These are phyloP conservation scores for Lepidurus arcticus DNA, from an alignment of 1,140 invertebrate species.

Conservation along the genomic window DNA sequence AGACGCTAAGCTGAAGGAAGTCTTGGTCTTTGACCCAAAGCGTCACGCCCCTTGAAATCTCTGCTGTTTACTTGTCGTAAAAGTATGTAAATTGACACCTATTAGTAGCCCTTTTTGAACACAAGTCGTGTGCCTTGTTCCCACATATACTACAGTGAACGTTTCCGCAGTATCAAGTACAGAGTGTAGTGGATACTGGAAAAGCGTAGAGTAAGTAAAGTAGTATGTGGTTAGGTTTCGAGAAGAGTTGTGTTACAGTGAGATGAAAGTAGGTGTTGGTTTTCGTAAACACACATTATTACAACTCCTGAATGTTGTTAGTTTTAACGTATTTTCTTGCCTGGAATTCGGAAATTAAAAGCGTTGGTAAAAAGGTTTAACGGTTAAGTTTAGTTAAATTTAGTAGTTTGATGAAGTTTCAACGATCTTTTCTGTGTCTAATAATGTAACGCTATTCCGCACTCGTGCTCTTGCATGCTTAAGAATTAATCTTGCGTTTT, in stretches of 20 bases:
- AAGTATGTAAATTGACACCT: constrained; percentile 17
- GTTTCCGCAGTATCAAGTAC: too few species aligned
- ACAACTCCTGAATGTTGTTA: too few species aligned
- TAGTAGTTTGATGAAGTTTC: not conserved
- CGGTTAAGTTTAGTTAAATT: not conserved
- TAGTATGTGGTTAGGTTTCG: too few species aligned
- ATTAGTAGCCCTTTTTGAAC: not conserved
- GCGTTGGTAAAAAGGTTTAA: not conserved
- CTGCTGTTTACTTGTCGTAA: not conserved
- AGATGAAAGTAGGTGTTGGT: too few species aligned
- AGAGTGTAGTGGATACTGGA: too few species aligned
- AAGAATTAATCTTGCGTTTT: not conserved
- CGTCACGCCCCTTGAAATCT: constrained; percentile 10
- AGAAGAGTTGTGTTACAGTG: too few species aligned
- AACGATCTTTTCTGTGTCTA: not conserved
- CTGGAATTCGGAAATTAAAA: not conserved
- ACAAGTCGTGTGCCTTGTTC: not conserved
- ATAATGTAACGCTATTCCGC: not conserved
- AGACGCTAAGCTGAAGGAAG: not conserved
- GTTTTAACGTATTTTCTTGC: not conserved
- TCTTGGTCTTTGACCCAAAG: constrained; percentile 8
- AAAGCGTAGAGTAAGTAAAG: too few species aligned
- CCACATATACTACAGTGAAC: not conserved
- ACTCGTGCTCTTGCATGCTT: not conserved
- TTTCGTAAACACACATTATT: too few species aligned